Evolutionary conservation across 2,888 invertebrate genomes (phyloP), one percentile per base, ranked within the genome.

Genomic region (Heteropelma amictum): DNA sequence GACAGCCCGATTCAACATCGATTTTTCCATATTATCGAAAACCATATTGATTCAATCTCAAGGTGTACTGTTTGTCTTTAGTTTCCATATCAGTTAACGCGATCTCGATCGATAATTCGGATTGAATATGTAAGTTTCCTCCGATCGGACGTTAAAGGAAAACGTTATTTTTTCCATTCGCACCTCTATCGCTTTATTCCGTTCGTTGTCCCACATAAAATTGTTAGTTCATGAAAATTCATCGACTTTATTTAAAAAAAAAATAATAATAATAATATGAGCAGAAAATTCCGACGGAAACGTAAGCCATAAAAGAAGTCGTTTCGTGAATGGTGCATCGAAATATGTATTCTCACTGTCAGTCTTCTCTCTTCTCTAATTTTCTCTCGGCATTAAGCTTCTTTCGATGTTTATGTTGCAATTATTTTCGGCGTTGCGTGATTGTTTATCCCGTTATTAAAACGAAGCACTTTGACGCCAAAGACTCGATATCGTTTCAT

Each of bases 121-220:
- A 60, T 61, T 84, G 88, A 88, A 89, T 88, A 87, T 88, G 88
- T 88, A 88, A 83, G 88, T 89, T 89, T 89, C 88, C 88, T 89
- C 14, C 5, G 21, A 26, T 14, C 33, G 60, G 30, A 8, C 10
- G 10, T 7, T 14, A 38, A 38, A 21, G 12, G 7, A 38, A 23
- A 8, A 7, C 26, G 3, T 17, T 17, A 30, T 10, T 7, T 30
- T 30, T 53, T 17, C 2, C 17, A 8, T 53, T 17, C 3, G 5
- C 10, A 10, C 19, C 4, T 0, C 28, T 30, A 19, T n/a, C 30
- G 7, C n/a, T 54, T 54, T 23, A n/a, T 23, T 54, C 38, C n/a
- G 10, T 38, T 38, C 54, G 33, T 54, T 53, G 12, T 5, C 3
- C 21, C 35, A n/a, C 21, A 19, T 30, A 26, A 28, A 12, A 14